These are phyloP conservation scores for Labroides dimidiatus DNA, from an alignment of 2,797 vertebrate species.

Conservation along the genomic window DNA sequence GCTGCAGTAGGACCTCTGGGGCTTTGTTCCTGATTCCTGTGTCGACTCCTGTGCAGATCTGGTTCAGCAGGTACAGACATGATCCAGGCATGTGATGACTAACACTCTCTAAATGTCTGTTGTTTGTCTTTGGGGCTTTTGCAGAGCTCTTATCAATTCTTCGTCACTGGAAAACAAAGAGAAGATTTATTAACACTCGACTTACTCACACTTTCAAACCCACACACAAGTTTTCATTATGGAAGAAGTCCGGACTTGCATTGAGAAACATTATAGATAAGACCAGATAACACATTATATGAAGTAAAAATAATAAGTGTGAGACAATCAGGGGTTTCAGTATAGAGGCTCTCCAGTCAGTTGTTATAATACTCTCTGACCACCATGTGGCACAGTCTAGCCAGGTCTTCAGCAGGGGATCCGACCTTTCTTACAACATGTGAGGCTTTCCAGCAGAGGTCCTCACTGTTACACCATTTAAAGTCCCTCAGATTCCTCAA, in stretches of 20 bases:
- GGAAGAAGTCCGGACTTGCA: not conserved
- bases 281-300: not conserved
- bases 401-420: not conserved
- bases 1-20: not conserved
- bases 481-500: not conserved
- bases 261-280: not conserved
- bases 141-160: conserved; percentile 13
- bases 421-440: not conserved
- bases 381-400: conserved; percentile 45
- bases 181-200: not conserved
- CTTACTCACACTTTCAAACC: conserved; percentile 1
- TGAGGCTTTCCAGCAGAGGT: conserved; percentile 44
- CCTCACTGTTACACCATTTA: conserved; percentile 8
- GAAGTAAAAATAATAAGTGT: not conserved
- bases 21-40: conserved; percentile 10
- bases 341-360: not conserved
- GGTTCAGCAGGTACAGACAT: conserved; percentile 48
- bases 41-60: conserved; percentile 23
- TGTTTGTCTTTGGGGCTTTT: not conserved
- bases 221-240: not conserved
- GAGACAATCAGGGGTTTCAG: not conserved
- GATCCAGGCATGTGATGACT: conserved; percentile 44
- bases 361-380: conserved; percentile 30
- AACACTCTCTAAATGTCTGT: conserved; percentile 18
- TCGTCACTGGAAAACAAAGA: not conserved